Evolutionary conservation across 1,140 invertebrate species (phyloP).

Genomic region (Drosophila parvula): DNA sequence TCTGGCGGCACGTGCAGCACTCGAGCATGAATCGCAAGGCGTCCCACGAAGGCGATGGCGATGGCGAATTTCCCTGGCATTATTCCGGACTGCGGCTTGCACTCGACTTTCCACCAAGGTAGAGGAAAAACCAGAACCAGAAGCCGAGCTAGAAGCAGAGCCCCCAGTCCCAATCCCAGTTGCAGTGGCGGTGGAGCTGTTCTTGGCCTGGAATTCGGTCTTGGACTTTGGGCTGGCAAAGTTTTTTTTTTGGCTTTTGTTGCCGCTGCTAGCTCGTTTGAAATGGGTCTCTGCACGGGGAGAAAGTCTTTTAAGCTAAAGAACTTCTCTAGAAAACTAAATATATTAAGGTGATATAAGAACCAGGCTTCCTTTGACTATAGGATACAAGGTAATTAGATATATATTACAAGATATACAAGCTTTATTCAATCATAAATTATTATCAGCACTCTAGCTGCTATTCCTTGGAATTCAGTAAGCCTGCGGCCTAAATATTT

Average conservation of each 20-base stretch:
- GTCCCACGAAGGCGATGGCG: background rate
- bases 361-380: too few relatives aligned
- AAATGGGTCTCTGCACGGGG: constrained; percentile 14
- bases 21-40: constrained; percentile 19
- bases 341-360: background rate
- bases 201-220: constrained; percentile 43
- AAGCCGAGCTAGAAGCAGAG: background rate
- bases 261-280: constrained; percentile 12
- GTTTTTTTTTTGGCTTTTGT: constrained; percentile 45
- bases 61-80: constrained; percentile 22
- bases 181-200: constrained; percentile 27
- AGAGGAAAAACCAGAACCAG: constrained; percentile 8
- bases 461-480: too few relatives aligned
- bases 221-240: constrained; percentile 39
- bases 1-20: constrained; percentile 36
- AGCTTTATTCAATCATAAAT: too few relatives aligned
- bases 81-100: constrained; percentile 28
- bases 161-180: background rate
- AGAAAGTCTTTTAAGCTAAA: background rate
- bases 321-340: background rate
- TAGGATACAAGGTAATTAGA: too few relatives aligned
- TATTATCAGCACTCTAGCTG: too few relatives aligned
- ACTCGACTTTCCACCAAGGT: constrained; percentile 20
- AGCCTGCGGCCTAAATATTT: too few relatives aligned
- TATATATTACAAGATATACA: too few relatives aligned